Evolutionary conservation across 2,113 vertebrate genomes (phyloP).

Genomic region (Scatophagus argus): DNA sequence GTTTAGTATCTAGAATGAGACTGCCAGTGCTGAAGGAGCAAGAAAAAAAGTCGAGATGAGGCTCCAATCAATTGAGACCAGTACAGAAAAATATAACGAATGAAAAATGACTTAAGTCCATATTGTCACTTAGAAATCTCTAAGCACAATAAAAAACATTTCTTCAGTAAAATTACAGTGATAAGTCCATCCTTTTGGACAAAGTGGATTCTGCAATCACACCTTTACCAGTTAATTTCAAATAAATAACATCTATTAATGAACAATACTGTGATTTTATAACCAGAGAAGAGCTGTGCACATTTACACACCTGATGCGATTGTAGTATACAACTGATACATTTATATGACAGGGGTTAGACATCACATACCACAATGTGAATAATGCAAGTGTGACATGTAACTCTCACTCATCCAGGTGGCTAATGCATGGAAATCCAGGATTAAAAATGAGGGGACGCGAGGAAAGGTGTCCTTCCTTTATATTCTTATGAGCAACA

Average conservation of each 20-base stretch:
- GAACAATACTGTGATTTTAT: neutral
- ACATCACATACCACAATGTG: conserved; percentile 11
- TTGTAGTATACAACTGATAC: neutral
- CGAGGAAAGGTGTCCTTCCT: conserved; percentile 4
- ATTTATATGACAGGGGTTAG: neutral
- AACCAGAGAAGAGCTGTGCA: neutral
- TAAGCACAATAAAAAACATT: too few species aligned
- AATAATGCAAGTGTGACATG: neutral
- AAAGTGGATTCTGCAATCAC: neutral
- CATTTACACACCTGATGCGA: neutral
- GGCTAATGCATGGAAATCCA: conserved; percentile 26
- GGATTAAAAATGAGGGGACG: conserved; percentile 7
- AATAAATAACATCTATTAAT: neutral
- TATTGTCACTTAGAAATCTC: neutral
- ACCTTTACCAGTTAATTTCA: too few species aligned
- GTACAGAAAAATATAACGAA: conserved; percentile 1
- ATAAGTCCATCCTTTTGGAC: too few species aligned
- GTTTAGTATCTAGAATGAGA: conserved; percentile 76
- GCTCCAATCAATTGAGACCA: conserved; percentile 26
- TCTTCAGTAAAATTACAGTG: too few species aligned
- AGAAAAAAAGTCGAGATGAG: conserved; percentile 1
- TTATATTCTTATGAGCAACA: neutral
- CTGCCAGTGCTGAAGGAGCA: conserved; percentile 72
- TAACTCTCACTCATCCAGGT: neutral
- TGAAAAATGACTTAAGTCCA: neutral